Evolutionary conservation across 92 coral and sea anemone genomes (phyloP), one percentile per base, ranked within the genome.

Genomic region (Epizoanthus scotinus): DNA sequence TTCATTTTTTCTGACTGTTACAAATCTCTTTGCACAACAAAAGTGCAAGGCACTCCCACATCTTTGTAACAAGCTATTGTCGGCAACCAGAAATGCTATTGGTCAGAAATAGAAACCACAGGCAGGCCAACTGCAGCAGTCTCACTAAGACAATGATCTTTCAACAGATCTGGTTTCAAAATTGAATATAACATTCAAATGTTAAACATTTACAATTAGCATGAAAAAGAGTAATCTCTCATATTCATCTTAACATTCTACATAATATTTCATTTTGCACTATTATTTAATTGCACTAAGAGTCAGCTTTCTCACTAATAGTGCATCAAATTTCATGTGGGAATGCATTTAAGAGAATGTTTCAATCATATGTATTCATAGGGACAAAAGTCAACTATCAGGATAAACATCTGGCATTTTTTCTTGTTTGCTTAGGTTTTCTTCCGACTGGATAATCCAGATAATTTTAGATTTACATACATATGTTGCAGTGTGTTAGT

Each of bases 221-320:
- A 47, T 47, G 52, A 47, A 47, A 47, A 47, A 47, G 52, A 7
- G 12, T 47, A 47, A 47, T 47, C 52, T 75, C 68, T 20, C 68
- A 31, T 59, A 21, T 59, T 12, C 21, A 36, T 75, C 67, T 75
- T 59, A 58, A 59, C 59, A 63, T 13, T 5, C 9, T 18, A 75
- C 42, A 59, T 75, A 36, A 75, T 57, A 75, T 75, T 75, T 58
- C 56, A 21, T 59, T 38, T 24, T 58, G 66, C 61, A 29, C 21
- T 60, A 75, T 15, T 58, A 57, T 21, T 47, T 47, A n/a, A n/a
- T n/a, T 9, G 36, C 40, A 59, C 0, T 54, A 14, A 25, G 28
- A 24, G 3, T 54, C 22, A 12, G 81, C 55, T 56, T 29, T 10
- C 50, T 44, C 5, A 36, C 27, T 59, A 47, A 47, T 12, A 47